Base-by-base conservation (phyloP, 2,888 invertebrate genomes). In the Keiferia lycopersicella region DNA sequence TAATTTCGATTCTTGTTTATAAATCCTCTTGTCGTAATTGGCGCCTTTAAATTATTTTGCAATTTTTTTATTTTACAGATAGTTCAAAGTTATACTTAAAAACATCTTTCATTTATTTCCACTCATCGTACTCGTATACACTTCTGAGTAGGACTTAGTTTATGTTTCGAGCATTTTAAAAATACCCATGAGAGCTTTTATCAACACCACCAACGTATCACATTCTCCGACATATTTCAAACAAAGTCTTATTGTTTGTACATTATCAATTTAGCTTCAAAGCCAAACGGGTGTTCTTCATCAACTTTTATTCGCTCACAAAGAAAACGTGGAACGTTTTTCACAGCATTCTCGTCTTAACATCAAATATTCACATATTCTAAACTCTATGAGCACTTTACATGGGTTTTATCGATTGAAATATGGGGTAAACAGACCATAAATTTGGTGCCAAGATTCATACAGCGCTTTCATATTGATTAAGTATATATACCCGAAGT, bases 371-470 rank as follows among this genome's bases (percentile, higher is more conserved):
- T 45, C 16, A 45, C 16, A 0, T 45, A 45, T 45, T 45, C 7
- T 22, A 51, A 51, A 51, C 51, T 51, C 22, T 22, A 12, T 18
- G 22, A 22, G 67, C 68, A 67, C 67, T 73, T 67, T 64, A 41
- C 20, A 38, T 16, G 63, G 65, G 66, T 67, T 71, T 69, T 73
- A 73, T 71, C 62, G 68, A 67, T 71, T 64, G 51, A 34, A 1
- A 20, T 51, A 41, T 56, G 65, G 65, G 69, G 69, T 73, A 74
- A 76, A 77, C 70, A 72, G 64, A 66, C 69, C 73, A 73, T 73
- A 75, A 75, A 73, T 63, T 64, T 56, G 56, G 56, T 12, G 18
- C 18, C 20, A 51, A 51, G 22, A 51, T 20, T 51, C 11, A 6
- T 6, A 51, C 22, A 22, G 22, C 22, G 51, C 18, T 51, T 11